phyloP scores from a whole-genome alignment of 2,888 invertebrate genomes.

The Unio pictorum region DNA sequence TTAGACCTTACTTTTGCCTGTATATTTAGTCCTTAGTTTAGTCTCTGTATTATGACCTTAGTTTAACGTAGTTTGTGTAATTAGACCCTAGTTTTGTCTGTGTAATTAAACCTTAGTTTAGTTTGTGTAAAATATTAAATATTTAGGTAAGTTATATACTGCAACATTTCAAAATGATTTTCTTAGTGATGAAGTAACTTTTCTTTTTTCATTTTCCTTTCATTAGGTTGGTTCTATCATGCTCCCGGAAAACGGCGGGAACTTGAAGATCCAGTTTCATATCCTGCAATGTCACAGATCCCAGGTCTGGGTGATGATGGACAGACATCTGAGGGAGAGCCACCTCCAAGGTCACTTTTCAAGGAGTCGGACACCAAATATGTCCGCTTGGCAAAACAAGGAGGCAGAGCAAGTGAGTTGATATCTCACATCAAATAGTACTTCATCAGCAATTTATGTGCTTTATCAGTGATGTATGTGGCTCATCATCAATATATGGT shows the following conservation, averaged over 20 bases:
- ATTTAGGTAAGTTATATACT: too few relatives aligned
- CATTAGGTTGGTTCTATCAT: conserved; percentile 69
- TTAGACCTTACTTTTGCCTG: too few relatives aligned
- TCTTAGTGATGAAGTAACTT: not conserved
- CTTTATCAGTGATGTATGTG: too few relatives aligned
- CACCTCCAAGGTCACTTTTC: conserved; percentile 43
- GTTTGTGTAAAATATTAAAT: too few relatives aligned
- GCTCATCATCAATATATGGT: too few relatives aligned
- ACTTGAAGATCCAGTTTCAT: conserved; percentile 40
- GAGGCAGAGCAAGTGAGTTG: conserved; percentile 63
- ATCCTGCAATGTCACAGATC: conserved; percentile 66
- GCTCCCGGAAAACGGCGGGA: conserved; percentile 55
- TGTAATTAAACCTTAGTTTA: too few relatives aligned
- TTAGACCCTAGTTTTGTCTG: too few relatives aligned
- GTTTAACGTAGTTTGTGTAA: too few relatives aligned
- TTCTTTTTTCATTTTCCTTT: conserved; percentile 5
- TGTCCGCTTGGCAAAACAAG: conserved; percentile 66
- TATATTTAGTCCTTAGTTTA: too few relatives aligned
- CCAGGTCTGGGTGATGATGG: conserved; percentile 60
- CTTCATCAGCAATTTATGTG: too few relatives aligned
- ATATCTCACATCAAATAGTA: not conserved
- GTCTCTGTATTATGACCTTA: too few relatives aligned
- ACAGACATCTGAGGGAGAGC: conserved; percentile 34
- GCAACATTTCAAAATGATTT: not conserved
- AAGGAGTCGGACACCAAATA: conserved; percentile 66